Base-by-base conservation (phyloP, 2,797 vertebrate genomes). In the Tragopan temminckii region DNA sequence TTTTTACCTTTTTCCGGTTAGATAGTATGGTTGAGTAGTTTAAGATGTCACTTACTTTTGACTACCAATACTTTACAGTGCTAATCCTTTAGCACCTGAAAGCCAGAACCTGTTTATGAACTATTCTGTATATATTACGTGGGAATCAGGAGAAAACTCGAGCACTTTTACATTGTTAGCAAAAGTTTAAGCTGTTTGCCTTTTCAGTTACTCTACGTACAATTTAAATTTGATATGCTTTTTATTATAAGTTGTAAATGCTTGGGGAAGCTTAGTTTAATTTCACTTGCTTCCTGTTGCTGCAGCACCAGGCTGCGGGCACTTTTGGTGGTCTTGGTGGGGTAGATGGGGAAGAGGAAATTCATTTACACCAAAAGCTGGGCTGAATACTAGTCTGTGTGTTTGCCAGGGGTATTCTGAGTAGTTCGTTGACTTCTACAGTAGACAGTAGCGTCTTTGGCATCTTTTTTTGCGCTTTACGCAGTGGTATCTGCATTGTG, bases 401-500 rank as follows among this genome's bases (percentile, higher is more conserved):
- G 11, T 70, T 72, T 88, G 24, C 18, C 20, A 3, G 29, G 48
- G 20, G 8, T 80, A 55, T 66, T 31, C 5, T 4, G 29, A 75
- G 35, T 74, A 85, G 74, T 45, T 29, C 13, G 4, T 21, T 48
- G 77, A 72, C 9, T 79, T 63, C 24, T 46, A 20, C 24, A 23
- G 57, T 13, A 38, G 50, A 20, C 9, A 29, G 13, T 5, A 58
- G 27, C 10, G 1, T n/a, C 27, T 96, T 74, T 53, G 36, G 42
- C 63, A 24, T 80, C 14, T 67, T 85, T 68, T 55, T 45, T 48
- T 25, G 33, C 31, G 19, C 67, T 80, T 71, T 80, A 23, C 27
- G 9, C 33, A 55, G 1, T 0, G 0, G 3, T 80, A 8, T 59
- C 55, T 66, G 21, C 24, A 7, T 55, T 78, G n/a, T 57, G 46